Evolutionary conservation across 92 coral and sea anemone species (phyloP), one percentile per base, ranked within the genome.

Genomic region (Diadumene lineata): DNA sequence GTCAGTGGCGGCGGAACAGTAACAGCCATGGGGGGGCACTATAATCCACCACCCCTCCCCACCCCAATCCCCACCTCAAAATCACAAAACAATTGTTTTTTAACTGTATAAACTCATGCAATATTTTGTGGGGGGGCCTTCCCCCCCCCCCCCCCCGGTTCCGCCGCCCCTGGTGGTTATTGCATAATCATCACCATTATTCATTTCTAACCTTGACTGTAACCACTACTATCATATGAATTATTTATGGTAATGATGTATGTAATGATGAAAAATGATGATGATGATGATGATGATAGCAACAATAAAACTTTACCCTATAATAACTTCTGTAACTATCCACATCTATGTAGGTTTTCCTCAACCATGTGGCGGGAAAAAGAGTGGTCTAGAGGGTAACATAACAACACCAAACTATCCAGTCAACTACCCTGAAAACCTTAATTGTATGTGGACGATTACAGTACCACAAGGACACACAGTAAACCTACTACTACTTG

Each of bases 371-470:
- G 78, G 70, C 22, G 24, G 56, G 1, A 43, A 23, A 16, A 32
- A 33, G 11, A 46, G 53, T 34, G 85, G 88, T 30, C 69, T 34
- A n/a, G 66, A 56, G 60, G 96, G 98, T 27, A 74, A 21, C 8
- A 67, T 93, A n/a, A 24, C 24, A 43, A 70, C 96, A n/a, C 98
- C 98, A 15, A 84, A 76, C 22, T 92, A 96, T 60, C 96, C 96
- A 10, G 50, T 56, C 0, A 46, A 43, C 0, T 96, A 96, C 53
- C 91, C 91, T 0, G 64, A 77, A 33, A 60, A 60, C 53, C 65
- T 72, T 26, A 71, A 64, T 13, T 96, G 99, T 60, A 79, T 86
- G 43, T 96, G 99, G 99, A 83, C 71, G 31, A 84, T 96, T 48
- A 68, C 68, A 56, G 93, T 87, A 3, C 83, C 99, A 0, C 27